Evolutionary conservation across 2,888 invertebrate genomes (phyloP), one percentile per base, ranked within the genome.

Genomic region (Stenotaenia linearis): DNA sequence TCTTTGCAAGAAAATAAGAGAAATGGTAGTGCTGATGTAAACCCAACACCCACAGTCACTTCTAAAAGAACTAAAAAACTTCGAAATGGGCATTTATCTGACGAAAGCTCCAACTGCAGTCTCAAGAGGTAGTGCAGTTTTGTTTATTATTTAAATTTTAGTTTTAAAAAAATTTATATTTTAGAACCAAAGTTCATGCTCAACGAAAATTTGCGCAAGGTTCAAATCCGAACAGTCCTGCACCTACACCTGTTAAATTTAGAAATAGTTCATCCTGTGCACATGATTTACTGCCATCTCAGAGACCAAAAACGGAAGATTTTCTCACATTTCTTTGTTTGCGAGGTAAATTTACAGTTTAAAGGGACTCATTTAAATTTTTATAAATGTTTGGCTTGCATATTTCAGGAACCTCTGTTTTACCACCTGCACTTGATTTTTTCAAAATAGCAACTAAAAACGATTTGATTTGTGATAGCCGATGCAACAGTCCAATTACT

Each of bases 171-270:
- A 78, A 78, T 74, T 85, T 87, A 56, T 35, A 28, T 81, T 79
- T 37, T 83, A 92, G 92, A 86, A 90, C 91, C 74, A 92, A 93
- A 88, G 92, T 94, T 80, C 93, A 93, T 85, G 94, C 94, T 69
- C 94, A 95, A 87, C 88, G 95, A 81, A 95, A 95, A 87, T 95
- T 95, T 89, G 94, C 94, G 40, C 93, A 94, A 87, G 93, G 93
- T 82, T 91, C 91, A 21, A 90, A 90, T 37, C 89, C 89, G 81
- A 90, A 82, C 79, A 85, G 89, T 84, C 89, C 90, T 30, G 86
- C 88, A 79, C 81, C 83, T 28, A 90, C 91, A 30, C 90, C 91
- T 9, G 88, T 90, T 6, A 90, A 90, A 83, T 91, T 91, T 82
- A 89, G 30, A 78, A 80, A 80, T 32, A 80, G 32, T 21, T 80